Percentiles rank a stretch among this genome's conserved stretches.
These are phyloP conservation scores for Spilarctia lutea DNA, from an alignment of 2,888 invertebrate species.

Conservation along the genomic window DNA sequence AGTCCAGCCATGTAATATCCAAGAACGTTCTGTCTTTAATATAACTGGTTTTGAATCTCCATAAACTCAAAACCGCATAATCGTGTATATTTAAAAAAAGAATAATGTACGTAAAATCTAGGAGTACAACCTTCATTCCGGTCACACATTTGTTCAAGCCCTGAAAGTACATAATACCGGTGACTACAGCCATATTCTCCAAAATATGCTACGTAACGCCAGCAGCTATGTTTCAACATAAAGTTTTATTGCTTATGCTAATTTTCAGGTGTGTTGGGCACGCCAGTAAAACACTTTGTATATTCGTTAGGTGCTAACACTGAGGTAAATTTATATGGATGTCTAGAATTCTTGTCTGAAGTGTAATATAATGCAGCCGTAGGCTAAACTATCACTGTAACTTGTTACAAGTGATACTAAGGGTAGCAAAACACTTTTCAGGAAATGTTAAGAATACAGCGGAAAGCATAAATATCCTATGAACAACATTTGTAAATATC, in stretches of 20 bases:
- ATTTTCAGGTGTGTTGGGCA: conserved; percentile 58
- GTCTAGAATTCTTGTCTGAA: conserved; percentile 33
- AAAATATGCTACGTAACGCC: conserved; percentile 45
- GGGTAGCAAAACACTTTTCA: neutral
- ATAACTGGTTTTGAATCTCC: neutral
- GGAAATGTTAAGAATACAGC: neutral
- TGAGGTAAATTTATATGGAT: conserved; percentile 50
- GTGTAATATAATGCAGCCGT: conserved; percentile 4
- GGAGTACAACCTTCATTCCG: neutral
- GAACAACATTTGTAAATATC: neutral
- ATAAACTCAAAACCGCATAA: neutral
- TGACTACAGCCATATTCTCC: conserved; percentile 33
- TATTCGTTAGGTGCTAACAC: conserved; percentile 57
- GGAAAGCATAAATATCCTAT: neutral
- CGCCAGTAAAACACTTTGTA: conserved; percentile 52
- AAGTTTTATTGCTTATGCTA: conserved; percentile 75
- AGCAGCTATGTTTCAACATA: conserved; percentile 41
- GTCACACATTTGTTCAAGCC: neutral
- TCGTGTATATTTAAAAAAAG: neutral
- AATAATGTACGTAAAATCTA: neutral
- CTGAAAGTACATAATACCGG: conserved; percentile 17
- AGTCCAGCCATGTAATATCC: neutral
- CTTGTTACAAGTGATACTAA: neutral
- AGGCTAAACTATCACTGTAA: neutral
- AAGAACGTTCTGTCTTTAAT: neutral